These are phyloP conservation scores for Pseudomyrmex sp. DNA, from an alignment of 1,140 invertebrate genomes.

Conservation along the genomic window DNA sequence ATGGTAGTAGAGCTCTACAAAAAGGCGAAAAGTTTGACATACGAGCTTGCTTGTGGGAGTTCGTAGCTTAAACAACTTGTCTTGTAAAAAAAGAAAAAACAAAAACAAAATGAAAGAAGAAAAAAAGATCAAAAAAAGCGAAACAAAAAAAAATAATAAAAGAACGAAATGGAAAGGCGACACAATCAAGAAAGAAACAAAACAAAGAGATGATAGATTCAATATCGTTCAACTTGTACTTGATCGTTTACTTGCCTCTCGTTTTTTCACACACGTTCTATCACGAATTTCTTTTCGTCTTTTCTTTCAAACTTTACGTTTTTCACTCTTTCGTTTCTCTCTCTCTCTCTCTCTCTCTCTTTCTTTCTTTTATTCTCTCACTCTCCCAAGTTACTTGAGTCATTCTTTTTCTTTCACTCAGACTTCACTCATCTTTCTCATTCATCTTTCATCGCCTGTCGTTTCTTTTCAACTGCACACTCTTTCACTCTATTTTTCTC, in stretches of 20 bases:
- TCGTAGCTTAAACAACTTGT: neutral
- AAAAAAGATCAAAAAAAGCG: constrained; percentile 21
- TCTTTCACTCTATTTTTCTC: neutral
- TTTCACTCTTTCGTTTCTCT: constrained; percentile 28
- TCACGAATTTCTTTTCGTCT: neutral
- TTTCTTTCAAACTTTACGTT: constrained; percentile 17
- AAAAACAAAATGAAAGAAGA: constrained; percentile 6
- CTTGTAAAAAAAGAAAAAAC: constrained; percentile 16
- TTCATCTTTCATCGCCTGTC: neutral
- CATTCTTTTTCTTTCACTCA: neutral
- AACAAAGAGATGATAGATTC: constrained; percentile 31
- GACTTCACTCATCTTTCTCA: neutral
- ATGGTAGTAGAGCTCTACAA: constrained; percentile 70
- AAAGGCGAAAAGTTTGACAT: constrained; percentile 67
- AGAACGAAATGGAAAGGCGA: constrained; percentile 41
- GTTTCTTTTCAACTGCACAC: too few relatives aligned
- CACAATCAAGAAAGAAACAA: constrained; percentile 4
- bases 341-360: constrained; percentile 17
- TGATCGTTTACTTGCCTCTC: constrained; percentile 60
- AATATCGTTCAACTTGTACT: constrained; percentile 48
- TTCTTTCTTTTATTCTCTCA: constrained; percentile 4
- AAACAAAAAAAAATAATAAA: neutral
- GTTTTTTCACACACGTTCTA: too few relatives aligned
- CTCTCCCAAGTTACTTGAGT: neutral
- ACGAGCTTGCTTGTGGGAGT: constrained; percentile 60